Conservation (phyloP, 2,113 vertebrate genomes). For the Thunnus thynnus region DNA sequence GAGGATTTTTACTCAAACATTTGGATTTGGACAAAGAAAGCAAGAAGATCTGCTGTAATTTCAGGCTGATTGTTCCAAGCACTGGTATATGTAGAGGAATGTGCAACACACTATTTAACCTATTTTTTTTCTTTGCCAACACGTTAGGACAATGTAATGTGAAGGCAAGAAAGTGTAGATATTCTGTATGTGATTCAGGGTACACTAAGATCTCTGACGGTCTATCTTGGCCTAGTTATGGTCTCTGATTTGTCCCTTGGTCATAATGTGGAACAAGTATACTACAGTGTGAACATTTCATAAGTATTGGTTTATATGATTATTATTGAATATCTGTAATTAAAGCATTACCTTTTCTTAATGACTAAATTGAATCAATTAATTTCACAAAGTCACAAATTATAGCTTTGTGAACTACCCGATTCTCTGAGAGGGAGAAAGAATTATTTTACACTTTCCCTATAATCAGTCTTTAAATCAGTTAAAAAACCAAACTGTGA, state of each 20-base stretch:
- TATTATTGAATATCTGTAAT: not conserved
- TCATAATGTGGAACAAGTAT: not conserved
- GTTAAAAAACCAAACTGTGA: not conserved
- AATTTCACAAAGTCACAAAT: not conserved
- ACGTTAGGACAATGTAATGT: not conserved
- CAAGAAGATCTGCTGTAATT: not conserved
- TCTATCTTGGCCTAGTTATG: slow-evolving; percentile 4
- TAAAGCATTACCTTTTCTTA: not conserved
- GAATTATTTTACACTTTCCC: not conserved
- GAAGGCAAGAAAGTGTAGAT: not conserved
- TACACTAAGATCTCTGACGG: not conserved
- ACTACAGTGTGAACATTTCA: not conserved
- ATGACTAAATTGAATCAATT: not conserved
- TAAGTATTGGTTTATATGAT: too few species aligned
- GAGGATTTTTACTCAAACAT: not conserved
- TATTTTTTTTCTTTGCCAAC: not conserved
- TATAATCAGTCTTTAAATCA: not conserved
- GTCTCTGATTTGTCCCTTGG: not conserved
- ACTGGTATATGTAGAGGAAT: too few species aligned
- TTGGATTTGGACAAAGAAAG: not conserved
- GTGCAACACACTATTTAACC: too few species aligned
- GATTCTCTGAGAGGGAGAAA: not conserved
- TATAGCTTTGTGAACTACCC: not conserved
- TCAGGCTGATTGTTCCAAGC: too few species aligned
- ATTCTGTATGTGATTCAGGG: not conserved